Conservation (phyloP, 1,140 invertebrate species). For the Hormaphis cornu region DNA sequence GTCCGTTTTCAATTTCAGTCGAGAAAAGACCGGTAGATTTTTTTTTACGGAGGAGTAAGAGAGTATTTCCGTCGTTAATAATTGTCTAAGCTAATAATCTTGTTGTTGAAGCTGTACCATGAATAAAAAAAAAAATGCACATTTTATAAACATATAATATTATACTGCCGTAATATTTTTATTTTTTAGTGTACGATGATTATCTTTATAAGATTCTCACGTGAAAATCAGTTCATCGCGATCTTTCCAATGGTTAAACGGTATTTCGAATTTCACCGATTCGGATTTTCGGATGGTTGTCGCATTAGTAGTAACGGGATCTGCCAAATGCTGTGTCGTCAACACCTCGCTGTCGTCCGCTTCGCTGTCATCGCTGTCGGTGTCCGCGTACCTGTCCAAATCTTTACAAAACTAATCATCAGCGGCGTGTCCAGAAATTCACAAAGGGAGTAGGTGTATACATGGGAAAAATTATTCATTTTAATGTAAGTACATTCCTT, state of each 20-base stretch:
- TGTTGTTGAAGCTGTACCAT: too few species aligned
- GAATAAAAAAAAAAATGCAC: background rate
- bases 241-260: constrained; percentile 16
- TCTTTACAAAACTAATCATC: background rate
- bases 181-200: too few species aligned
- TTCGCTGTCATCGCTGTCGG: constrained; percentile 11
- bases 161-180: too few species aligned
- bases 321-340: background rate
- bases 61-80: too few species aligned
- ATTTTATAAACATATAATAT: background rate
- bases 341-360: background rate
- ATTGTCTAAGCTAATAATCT: too few species aligned
- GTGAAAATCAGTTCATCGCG: background rate
- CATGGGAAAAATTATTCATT: too few species aligned
- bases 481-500: too few species aligned
- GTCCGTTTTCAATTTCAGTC: too few species aligned
- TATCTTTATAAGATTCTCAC: background rate
- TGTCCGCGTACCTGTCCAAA: background rate
- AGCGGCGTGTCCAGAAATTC: too few species aligned
- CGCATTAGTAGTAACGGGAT: background rate
- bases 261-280: constrained; percentile 12
- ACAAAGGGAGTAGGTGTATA: too few species aligned
- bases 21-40: too few species aligned
- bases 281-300: background rate
- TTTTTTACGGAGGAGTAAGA: too few species aligned